Base-by-base conservation (phyloP, 1,140 invertebrate genomes). In the Wiebesia pumilae region DNA sequence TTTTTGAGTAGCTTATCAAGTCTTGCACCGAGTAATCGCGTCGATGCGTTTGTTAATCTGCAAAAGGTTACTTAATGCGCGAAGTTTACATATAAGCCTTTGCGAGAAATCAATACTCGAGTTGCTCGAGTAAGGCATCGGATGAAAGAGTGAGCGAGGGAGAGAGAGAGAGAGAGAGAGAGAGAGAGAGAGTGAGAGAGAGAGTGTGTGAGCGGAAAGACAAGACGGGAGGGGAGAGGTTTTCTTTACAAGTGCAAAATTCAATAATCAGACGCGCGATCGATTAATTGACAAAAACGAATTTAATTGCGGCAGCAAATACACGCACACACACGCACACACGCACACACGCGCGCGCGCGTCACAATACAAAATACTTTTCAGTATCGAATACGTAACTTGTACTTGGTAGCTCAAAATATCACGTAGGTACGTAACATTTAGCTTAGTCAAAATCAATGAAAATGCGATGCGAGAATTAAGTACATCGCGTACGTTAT, bases 81-180 rank as follows among this genome's bases (percentile, higher is more conserved):
- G 19, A 40, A 75, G 71, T 75, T 75, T 75, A 75, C 71, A 75
- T 75, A 75, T 75, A 75, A 75, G 71, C 71, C 38, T 75, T 75
- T 75, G 71, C 38, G 38, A 24, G 71, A 75, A 75, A 75, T 75
- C 71, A 75, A 75, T 75, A 75, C 71, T 75, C 38, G 71, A 40
- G 71, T 75, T 38, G 71, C 71, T 75, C 71, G 38, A 75, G 38
- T 75, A 75, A 75, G 38, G 71, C 71, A 24, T 75, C 71, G 12
- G 71, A 75, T 75, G 71, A 75, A 75, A 75, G 35, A 75, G 71
- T 75, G 21, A 75, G 71, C 27, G 71, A 43, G 71, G 2, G 10
- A 75, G 27, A 0, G 27, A 38, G n/a, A 19, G 71, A 75, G 27
- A 0, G 71, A 43, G 35, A 0, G 21, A 43, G 71, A 43, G 71